Percentiles rank a stretch among this genome's conserved stretches.
These are phyloP conservation scores for Stenurella melanura DNA, from an alignment of 2,888 invertebrate genomes.

Conservation along the genomic window DNA sequence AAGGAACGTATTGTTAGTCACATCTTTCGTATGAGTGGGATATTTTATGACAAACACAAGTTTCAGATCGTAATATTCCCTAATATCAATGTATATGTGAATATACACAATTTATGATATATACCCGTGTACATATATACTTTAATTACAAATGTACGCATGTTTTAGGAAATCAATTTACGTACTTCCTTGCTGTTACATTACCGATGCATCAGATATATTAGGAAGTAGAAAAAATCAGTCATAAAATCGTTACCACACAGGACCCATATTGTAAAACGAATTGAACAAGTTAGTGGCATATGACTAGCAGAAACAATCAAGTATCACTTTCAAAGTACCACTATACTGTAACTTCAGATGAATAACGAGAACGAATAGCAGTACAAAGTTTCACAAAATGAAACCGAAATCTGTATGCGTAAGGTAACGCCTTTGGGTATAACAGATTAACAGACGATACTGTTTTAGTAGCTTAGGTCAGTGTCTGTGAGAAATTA, in stretches of 20 bases:
- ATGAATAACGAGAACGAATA: conserved; percentile 49
- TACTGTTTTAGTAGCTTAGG: neutral
- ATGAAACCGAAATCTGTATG: conserved; percentile 53
- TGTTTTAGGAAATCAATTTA: no score
- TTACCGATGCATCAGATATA: no score
- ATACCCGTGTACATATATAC: no score
- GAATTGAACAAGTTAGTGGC: conserved; percentile 3
- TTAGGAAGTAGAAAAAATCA: neutral
- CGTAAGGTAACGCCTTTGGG: conserved; percentile 40
- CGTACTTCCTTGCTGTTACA: no score
- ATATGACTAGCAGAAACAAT: conserved; percentile 1
- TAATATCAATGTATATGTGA: no score
- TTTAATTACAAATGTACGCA: no score
- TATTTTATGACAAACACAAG: no score
- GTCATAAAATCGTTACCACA: neutral
- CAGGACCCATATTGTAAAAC: neutral
- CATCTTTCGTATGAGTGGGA: no score
- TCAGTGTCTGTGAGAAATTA: neutral
- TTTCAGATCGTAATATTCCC: no score
- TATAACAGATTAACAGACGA: conserved; percentile 13
- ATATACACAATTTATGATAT: no score
- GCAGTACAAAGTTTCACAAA: conserved; percentile 49
- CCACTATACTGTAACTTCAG: conserved; percentile 13
- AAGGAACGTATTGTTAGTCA: no score
- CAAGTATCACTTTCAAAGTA: conserved; percentile 4